phyloP scores from a whole-genome alignment of 2,888 invertebrate species.

The Hirtodrosophila cameraria region DNA sequence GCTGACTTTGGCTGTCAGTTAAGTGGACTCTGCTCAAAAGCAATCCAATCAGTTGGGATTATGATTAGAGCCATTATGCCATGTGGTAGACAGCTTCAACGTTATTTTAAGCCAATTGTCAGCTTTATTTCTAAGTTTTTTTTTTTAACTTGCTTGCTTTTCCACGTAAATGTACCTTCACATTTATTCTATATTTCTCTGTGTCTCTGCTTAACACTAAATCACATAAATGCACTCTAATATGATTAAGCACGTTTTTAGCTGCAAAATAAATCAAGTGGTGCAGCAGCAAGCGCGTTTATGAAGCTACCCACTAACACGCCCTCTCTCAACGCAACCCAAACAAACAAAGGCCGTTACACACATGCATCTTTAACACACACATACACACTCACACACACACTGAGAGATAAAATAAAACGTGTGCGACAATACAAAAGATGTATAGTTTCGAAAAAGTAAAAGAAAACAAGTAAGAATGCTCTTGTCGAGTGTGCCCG shows the following conservation, averaged over 20 bases:
- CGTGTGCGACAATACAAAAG: conserved; percentile 37
- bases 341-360: conserved; percentile 64
- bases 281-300: conserved; percentile 59
- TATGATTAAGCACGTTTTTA: conserved; percentile 82
- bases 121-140: conserved; percentile 35
- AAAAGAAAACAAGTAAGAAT: conserved; percentile 18
- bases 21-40: too few species aligned
- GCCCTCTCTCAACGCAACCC: conserved; percentile 4
- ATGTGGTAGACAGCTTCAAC: too few species aligned
- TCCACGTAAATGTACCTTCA: conserved; percentile 7
- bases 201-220: conserved; percentile 55
- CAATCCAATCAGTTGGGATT: neutral
- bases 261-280: conserved; percentile 78
- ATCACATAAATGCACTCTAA: conserved; percentile 80
- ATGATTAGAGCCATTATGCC: too few species aligned
- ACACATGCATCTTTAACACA: conserved; percentile 20
- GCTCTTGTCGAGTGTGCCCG: neutral
- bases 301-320: conserved; percentile 50
- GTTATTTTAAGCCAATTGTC: conserved; percentile 39
- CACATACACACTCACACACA: conserved; percentile 1
- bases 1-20: neutral
- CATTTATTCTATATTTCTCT: conserved; percentile 24
- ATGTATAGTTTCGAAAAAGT: conserved; percentile 19
- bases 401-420: conserved; percentile 41
- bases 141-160: conserved; percentile 18